phyloP scores from a whole-genome alignment of 2,888 invertebrate species.

The Herminia tarsipennalis region DNA sequence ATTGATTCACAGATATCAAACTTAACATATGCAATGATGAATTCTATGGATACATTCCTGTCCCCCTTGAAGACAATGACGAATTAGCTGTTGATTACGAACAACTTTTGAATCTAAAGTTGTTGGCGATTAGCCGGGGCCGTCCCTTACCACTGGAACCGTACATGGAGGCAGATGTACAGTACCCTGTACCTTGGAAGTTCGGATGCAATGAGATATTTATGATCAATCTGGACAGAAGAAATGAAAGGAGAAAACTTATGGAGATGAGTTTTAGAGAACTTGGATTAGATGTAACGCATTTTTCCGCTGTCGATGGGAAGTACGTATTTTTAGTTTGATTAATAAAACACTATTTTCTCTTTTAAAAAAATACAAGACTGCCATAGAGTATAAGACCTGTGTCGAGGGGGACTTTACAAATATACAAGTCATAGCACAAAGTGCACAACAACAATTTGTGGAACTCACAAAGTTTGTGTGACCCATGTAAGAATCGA shows the following conservation, averaged over 20 bases:
- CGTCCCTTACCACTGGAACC: conserved; percentile 72
- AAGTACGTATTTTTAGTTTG: conserved; percentile 79
- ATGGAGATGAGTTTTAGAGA: conserved; percentile 93
- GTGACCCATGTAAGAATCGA: too few species aligned
- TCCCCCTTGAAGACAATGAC: conserved; percentile 91
- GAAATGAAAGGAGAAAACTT: conserved; percentile 90
- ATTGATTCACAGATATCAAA: conserved; percentile 49
- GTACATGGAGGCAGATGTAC: conserved; percentile 62
- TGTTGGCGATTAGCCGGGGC: conserved; percentile 89
- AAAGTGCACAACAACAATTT: too few species aligned
- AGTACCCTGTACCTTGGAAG: conserved; percentile 83
- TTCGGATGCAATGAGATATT: conserved; percentile 92
- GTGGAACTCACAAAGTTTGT: too few species aligned
- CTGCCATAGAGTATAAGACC: too few species aligned
- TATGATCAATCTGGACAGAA: conserved; percentile 95
- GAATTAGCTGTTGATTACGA: conserved; percentile 87
- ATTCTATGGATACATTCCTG: conserved; percentile 92
- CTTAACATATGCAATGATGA: conserved; percentile 91
- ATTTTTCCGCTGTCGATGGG: conserved; percentile 95
- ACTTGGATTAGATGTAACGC: conserved; percentile 91
- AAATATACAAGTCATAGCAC: too few species aligned
- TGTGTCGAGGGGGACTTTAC: too few species aligned
- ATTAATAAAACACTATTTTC: too few species aligned
- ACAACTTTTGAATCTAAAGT: conserved; percentile 90
- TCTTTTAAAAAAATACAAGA: too few species aligned